These are phyloP conservation scores for Micronycteris hirsuta DNA, from an alignment of 2,113 vertebrate genomes.

Conservation along the genomic window DNA sequence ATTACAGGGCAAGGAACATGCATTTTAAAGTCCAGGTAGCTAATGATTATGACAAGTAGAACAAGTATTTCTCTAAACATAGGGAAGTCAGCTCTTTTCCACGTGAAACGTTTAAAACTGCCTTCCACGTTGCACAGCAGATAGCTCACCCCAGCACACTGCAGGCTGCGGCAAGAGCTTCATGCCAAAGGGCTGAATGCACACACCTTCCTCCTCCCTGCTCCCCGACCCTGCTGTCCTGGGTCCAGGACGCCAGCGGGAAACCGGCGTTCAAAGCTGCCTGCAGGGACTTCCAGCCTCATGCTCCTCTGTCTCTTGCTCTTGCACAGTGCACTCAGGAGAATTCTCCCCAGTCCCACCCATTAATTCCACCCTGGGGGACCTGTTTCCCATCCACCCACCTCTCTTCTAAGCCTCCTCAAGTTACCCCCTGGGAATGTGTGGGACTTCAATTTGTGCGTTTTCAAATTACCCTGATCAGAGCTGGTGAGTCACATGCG, in stretches of 20 bases:
- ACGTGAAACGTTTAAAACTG: background rate
- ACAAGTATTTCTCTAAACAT: background rate
- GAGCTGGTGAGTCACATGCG: background rate
- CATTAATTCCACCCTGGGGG: background rate
- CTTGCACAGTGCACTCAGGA: background rate
- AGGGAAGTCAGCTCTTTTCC: background rate
- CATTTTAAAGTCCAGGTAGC: background rate
- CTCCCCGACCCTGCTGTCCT: background rate
- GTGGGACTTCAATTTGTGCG: background rate
- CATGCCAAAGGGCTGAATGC: fast-evolving
- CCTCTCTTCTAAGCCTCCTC: background rate
- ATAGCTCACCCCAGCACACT: background rate
- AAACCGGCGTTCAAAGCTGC: background rate
- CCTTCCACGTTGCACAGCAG: background rate
- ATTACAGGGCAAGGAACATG: background rate
- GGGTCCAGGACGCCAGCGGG: background rate
- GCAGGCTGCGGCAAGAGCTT: too few species aligned
- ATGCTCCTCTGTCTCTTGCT: too few species aligned
- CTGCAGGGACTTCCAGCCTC: background rate
- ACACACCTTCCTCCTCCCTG: background rate
- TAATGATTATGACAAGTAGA: background rate
- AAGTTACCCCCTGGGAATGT: background rate
- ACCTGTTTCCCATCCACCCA: background rate
- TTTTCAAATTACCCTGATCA: background rate
- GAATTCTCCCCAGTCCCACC: background rate